Evolutionary conservation across 2,888 invertebrate species (phyloP).

Genomic region (Gastracanthus pulcherrimus): DNA sequence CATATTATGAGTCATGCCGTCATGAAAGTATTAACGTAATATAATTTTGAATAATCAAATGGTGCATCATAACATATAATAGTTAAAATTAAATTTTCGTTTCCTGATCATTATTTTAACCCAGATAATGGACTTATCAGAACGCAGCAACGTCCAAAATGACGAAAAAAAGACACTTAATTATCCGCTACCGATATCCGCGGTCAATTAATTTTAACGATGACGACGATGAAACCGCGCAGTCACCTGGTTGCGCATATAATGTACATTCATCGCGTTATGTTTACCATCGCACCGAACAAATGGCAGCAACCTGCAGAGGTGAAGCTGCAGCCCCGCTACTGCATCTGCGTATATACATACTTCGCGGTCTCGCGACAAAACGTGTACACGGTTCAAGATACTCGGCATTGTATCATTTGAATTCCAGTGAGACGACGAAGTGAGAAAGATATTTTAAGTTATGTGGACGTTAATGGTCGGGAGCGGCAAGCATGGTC

Average conservation of each 20-base stretch:
- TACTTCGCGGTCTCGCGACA: background rate
- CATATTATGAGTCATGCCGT: too few species aligned
- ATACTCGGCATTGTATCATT: constrained; percentile 2
- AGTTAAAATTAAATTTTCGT: background rate
- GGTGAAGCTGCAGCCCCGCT: background rate
- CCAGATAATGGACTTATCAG: background rate
- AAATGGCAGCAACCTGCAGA: background rate
- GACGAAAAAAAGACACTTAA: background rate
- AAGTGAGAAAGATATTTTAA: background rate
- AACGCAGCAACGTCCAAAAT: background rate
- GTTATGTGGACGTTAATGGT: background rate
- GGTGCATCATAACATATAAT: background rate
- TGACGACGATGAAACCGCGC: constrained; percentile 9
- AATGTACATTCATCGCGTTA: too few species aligned
- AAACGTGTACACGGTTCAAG: background rate
- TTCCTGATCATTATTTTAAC: background rate
- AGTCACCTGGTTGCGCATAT: background rate
- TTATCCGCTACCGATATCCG: constrained; percentile 29
- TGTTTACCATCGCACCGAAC: background rate
- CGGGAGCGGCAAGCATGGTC: too few species aligned
- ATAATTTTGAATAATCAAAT: too few species aligned
- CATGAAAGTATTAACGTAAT: too few species aligned
- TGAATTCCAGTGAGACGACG: background rate
- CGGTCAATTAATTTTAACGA: constrained; percentile 57
- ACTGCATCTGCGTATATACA: background rate